Conservation (phyloP, 2,113 vertebrate species). For the Lophura nycthemera region DNA sequence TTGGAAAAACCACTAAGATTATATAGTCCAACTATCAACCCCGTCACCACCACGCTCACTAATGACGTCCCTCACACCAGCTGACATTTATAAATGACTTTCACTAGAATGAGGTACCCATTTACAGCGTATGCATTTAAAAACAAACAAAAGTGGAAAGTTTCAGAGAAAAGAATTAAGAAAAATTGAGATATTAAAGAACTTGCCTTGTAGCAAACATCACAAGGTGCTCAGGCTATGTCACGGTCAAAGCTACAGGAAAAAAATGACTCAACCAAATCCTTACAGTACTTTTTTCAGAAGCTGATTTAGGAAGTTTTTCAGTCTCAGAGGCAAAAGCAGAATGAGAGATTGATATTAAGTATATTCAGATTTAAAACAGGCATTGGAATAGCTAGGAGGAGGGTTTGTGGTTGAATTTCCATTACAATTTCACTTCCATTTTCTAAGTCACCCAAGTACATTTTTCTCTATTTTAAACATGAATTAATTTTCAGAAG, state of each 20-base stretch:
- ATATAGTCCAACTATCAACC: not conserved
- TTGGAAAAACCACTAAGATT: not conserved
- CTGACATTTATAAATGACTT: not conserved
- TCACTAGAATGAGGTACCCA: not conserved
- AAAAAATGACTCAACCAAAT: not conserved
- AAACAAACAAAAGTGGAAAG: not conserved
- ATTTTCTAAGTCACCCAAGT: not conserved
- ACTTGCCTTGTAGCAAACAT: not conserved
- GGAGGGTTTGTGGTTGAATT: not conserved
- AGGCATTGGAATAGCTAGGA: not conserved
- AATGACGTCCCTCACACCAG: not conserved
- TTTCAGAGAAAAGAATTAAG: not conserved
- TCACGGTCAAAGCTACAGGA: not conserved
- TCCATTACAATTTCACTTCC: not conserved
- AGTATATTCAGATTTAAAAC: not conserved
- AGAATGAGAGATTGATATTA: not conserved
- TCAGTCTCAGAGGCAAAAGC: not conserved
- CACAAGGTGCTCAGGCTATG: not conserved
- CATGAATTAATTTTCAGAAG: conserved; percentile 24
- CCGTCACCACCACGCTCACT: not conserved
- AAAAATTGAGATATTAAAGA: not conserved
- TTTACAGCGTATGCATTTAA: not conserved
- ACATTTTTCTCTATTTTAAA: conserved; percentile 17
- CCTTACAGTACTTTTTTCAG: not conserved
- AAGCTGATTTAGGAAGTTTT: not conserved